Conservation (phyloP, 1,140 invertebrate genomes). For the Aphelenchoides fujianensis region DNA sequence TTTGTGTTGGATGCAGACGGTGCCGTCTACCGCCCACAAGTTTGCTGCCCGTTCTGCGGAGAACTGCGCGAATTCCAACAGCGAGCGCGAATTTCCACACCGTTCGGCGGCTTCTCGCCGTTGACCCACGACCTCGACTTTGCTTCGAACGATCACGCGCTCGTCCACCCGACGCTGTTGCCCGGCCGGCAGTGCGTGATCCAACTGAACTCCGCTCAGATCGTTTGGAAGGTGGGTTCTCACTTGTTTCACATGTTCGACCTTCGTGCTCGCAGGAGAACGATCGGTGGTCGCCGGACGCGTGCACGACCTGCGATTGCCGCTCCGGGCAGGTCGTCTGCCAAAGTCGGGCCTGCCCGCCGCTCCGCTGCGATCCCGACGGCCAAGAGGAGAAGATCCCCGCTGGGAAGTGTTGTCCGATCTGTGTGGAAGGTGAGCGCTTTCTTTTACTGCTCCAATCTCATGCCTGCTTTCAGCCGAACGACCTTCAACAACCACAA, state of each 20-base stretch:
- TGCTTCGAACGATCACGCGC: neutral
- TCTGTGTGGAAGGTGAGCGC: slow-evolving; percentile 2
- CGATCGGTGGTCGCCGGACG: slow-evolving; percentile 11
- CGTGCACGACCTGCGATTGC: slow-evolving; percentile 9
- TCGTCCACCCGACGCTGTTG: neutral
- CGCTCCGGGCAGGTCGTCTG: neutral
- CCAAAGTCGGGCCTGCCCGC: neutral
- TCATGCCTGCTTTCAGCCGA: slow-evolving; percentile 12
- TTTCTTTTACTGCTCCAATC: slow-evolving; percentile 12
- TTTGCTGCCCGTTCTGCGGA: slow-evolving; percentile 20
- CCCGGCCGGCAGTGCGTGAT: slow-evolving; percentile 5
- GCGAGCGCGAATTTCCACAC: neutral
- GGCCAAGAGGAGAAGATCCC: neutral
- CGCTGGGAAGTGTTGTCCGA: slow-evolving; percentile 6
- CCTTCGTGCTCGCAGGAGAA: neutral
- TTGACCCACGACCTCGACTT: neutral
- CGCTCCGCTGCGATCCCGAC: neutral
- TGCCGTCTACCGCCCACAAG: slow-evolving; percentile 8
- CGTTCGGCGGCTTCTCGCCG: neutral
- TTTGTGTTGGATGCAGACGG: too few species aligned
- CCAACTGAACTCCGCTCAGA: slow-evolving; percentile 9
- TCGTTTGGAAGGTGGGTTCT: slow-evolving; percentile 7
- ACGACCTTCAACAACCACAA: slow-evolving; percentile 1
- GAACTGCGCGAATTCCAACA: neutral
- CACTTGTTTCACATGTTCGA: neutral